phyloP scores from a whole-genome alignment of 2,888 invertebrate genomes.

The Bhutanitis thaidina region DNA sequence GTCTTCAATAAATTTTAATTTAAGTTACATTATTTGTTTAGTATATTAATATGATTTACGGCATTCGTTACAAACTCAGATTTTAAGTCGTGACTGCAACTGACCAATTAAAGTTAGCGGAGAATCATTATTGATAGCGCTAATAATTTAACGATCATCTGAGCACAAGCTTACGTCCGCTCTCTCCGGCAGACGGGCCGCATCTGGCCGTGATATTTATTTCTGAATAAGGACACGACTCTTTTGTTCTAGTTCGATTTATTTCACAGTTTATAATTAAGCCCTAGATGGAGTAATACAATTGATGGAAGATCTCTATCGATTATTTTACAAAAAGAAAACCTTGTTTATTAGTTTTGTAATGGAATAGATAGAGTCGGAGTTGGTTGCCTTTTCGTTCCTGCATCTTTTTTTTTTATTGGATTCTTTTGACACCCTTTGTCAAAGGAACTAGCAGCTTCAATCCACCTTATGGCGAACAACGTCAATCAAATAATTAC shows the following conservation, averaged over 20 bases:
- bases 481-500: too few species aligned
- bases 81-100: slow-evolving; percentile 36
- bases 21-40: background rate
- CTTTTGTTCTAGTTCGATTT: slow-evolving; percentile 30
- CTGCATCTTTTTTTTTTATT: too few species aligned
- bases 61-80: slow-evolving; percentile 3
- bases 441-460: too few species aligned
- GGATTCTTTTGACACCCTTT: too few species aligned
- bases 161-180: slow-evolving; percentile 33
- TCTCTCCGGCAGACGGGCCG: slow-evolving; percentile 27
- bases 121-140: slow-evolving; percentile 36
- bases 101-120: slow-evolving; percentile 35
- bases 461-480: too few species aligned
- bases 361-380: too few species aligned
- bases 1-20: background rate
- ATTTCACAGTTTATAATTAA: slow-evolving; percentile 8
- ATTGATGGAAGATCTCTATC: slow-evolving; percentile 7
- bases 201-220: slow-evolving; percentile 42
- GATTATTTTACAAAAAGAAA: too few species aligned
- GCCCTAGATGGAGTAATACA: slow-evolving; percentile 7
- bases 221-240: slow-evolving; percentile 41
- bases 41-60: too few species aligned
- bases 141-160: slow-evolving; percentile 33
- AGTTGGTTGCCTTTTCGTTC: too few species aligned
- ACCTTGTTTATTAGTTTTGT: too few species aligned